Evolutionary conservation across 1,140 invertebrate species (phyloP).

Genomic region (Neodiprion fabricii): DNA sequence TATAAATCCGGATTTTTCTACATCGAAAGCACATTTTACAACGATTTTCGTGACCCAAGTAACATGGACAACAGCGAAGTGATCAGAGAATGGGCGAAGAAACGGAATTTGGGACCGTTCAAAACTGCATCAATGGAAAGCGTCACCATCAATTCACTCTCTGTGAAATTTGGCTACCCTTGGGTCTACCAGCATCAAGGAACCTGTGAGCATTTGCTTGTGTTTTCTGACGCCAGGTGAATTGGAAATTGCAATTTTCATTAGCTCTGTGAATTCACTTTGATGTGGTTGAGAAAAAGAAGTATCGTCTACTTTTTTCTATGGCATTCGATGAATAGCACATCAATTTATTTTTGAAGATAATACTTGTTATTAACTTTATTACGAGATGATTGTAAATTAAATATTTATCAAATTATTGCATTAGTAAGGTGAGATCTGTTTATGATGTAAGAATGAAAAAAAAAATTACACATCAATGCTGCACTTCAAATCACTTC

Average conservation of each 20-base stretch:
- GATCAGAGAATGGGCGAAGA: conserved; percentile 71
- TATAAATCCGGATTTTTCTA: conserved; percentile 80
- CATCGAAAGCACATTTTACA: conserved; percentile 81
- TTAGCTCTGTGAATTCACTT: background rate
- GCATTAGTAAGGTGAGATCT: too few species aligned
- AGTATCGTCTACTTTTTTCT: conserved; percentile 18
- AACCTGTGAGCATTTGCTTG: conserved; percentile 86
- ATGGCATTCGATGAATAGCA: background rate
- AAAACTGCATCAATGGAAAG: conserved; percentile 67
- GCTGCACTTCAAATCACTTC: too few species aligned
- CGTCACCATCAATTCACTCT: conserved; percentile 69
- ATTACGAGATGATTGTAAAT: too few species aligned
- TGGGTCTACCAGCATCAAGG: conserved; percentile 88
- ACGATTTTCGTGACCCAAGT: conserved; percentile 67
- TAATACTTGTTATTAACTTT: too few species aligned
- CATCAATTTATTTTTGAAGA: too few species aligned
- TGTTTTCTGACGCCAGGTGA: conserved; percentile 75
- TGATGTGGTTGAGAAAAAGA: conserved; percentile 6
- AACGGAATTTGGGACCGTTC: conserved; percentile 64
- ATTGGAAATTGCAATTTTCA: background rate
- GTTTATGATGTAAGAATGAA: too few species aligned
- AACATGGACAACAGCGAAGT: conserved; percentile 70
- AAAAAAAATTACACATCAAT: too few species aligned
- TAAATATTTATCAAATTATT: too few species aligned
- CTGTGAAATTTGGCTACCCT: conserved; percentile 74